phyloP scores from a whole-genome alignment of 2,888 invertebrate species.

The Sabatieria punctata region DNA sequence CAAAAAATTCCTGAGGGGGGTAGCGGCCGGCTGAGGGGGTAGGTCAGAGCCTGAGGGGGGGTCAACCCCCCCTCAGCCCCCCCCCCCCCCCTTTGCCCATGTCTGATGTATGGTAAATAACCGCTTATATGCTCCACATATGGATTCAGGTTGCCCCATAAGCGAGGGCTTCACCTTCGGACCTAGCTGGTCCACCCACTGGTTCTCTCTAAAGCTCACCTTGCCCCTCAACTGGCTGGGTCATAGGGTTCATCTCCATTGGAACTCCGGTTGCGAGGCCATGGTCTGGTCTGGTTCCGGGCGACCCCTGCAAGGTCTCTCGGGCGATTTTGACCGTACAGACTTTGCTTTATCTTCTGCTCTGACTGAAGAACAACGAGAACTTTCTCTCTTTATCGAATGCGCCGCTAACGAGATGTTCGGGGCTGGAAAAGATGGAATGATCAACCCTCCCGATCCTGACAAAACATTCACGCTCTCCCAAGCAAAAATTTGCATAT shows the following conservation, averaged over 20 bases:
- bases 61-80: no score
- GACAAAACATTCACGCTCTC: constrained; percentile 31
- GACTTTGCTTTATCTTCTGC: no score
- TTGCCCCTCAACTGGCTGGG: constrained; percentile 35
- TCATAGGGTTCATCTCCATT: background rate
- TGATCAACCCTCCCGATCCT: constrained; percentile 35
- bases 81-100: no score
- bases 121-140: no score
- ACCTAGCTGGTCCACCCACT: constrained; percentile 39
- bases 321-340: no score
- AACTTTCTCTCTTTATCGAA: no score
- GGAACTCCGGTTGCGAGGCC: constrained; percentile 31
- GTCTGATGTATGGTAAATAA: no score
- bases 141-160: no score
- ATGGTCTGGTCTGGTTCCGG: constrained; percentile 26
- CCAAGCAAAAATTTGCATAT: constrained; percentile 33
- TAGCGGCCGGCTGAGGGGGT: no score
- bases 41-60: no score
- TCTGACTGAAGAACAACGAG: no score
- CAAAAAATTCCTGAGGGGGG: no score
- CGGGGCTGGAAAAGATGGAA: constrained; percentile 34
- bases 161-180: constrained; percentile 19
- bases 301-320: constrained; percentile 33
- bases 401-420: constrained; percentile 39
- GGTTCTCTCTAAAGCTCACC: constrained; percentile 35